phyloP scores from a whole-genome alignment of 2,113 vertebrate genomes.

The Okapia johnstoni region DNA sequence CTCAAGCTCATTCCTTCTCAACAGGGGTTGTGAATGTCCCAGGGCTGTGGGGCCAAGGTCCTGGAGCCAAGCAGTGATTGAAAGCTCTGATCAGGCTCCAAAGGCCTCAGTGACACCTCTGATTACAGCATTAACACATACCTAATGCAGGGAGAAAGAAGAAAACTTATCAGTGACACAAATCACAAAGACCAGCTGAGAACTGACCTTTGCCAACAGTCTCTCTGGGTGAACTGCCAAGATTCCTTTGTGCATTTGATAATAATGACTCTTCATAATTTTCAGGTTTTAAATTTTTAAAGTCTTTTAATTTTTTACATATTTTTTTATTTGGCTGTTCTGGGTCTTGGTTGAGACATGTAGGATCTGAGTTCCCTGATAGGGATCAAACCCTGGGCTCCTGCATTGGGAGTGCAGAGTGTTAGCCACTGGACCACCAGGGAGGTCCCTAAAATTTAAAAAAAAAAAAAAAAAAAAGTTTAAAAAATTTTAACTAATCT shows the following conservation, averaged over 20 bases:
- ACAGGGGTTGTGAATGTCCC: background rate
- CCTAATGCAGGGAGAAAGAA: background rate
- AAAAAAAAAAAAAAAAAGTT: background rate
- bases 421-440: background rate
- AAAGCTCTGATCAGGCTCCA: background rate
- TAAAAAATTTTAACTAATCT: background rate
- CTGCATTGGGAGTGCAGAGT: background rate
- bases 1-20: background rate
- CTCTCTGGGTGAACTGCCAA: background rate
- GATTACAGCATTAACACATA: background rate
- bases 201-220: background rate
- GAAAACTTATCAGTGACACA: background rate
- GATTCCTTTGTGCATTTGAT: background rate
- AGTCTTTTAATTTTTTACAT: background rate
- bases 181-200: background rate
- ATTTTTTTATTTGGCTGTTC: background rate
- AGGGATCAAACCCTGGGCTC: background rate
- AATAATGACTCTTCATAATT: background rate
- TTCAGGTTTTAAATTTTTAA: background rate
- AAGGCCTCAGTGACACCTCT: background rate
- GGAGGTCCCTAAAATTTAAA: background rate
- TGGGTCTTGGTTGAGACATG: accelerated
- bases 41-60: background rate
- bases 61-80: background rate
- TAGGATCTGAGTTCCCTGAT: background rate